Evolutionary conservation across 2,797 vertebrate species (phyloP), one percentile per base, ranked within the genome.

Genomic region (Champsocephalus gunnari): DNA sequence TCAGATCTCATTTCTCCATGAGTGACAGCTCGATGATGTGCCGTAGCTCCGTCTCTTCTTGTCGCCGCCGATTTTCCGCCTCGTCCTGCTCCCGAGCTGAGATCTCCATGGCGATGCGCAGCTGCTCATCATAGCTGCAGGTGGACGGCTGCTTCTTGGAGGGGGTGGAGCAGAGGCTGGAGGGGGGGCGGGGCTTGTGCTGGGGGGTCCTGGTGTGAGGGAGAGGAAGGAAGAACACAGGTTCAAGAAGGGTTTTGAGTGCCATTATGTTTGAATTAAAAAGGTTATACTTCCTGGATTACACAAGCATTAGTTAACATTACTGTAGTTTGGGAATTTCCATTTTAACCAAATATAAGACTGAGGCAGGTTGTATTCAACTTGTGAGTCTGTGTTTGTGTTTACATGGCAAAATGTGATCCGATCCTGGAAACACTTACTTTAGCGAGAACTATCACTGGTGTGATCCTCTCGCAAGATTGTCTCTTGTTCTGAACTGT

Each of bases 21-120:
- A 99, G 95, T 0, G 97, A 99, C 87, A 99, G 97, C 94, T 94
- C 96, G 86, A 99, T 96, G 91, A 99, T 98, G n/a, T 96, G 94
- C 91, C 97, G 95, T 45, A 99, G 95, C 87, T 99, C 97, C 87
- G 97, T 97, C 60, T 99, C 97, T 84, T 99, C 97, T 85, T 88
- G 96, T 57, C 92, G 95, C 10, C 90, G 95, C n/a, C 95, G 94
- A 44, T 93, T 92, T 91, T 96, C 95, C 5, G 95, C 95, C 84
- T 97, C 97, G 78, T 96, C 96, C 88, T 97, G 97, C 90, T 99
- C 97, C 43, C 95, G 95, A 0, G 97, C 96, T 0, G 98, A 99
- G 74, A 98, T 94, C 84, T 96, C 97, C 97, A 99, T 98, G 88
- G 97, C 98, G 85, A 99, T 89, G 13, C 96, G 96, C 73, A 99